Conservation (phyloP, 1,140 invertebrate genomes). For the Zaprionus lachaisei region DNA sequence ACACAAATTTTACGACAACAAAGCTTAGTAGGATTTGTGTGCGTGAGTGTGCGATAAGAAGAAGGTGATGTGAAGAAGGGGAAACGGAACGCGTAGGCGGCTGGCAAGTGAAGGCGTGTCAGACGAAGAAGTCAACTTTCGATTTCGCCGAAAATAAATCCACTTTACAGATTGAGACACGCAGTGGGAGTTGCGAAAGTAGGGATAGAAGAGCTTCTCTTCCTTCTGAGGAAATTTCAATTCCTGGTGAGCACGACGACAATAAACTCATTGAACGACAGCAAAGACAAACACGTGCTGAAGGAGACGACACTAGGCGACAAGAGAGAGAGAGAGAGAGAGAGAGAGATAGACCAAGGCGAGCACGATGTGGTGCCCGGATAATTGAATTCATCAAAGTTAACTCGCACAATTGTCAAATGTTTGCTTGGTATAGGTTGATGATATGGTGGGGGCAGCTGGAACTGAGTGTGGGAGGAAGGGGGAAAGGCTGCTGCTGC, state of each 20-base stretch:
- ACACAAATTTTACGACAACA: conserved; percentile 34
- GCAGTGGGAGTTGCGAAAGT: not conserved
- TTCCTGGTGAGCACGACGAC: conserved; percentile 67
- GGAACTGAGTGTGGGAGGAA: not conserved
- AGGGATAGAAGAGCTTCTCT: not conserved
- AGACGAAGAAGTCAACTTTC: conserved; percentile 72
- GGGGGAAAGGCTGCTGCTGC: not conserved
- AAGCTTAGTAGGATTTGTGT: conserved; percentile 26
- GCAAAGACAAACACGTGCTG: conserved; percentile 65
- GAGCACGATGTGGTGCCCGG: conserved; percentile 48
- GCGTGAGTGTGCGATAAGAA: not conserved
- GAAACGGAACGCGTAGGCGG: not conserved
- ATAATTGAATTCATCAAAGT: conserved; percentile 83
- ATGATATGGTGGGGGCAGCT: not conserved
- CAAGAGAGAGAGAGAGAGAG: conserved; percentile 20
- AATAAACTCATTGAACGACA: conserved; percentile 69
- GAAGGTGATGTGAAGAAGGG: conserved; percentile 1
- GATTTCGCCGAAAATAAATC: conserved; percentile 79
- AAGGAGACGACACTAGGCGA: conserved; percentile 28
- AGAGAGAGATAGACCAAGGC: conserved; percentile 24
- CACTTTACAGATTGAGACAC: conserved; percentile 73
- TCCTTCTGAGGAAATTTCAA: conserved; percentile 62
- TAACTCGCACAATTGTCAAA: conserved; percentile 79
- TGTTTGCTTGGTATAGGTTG: conserved; percentile 17
- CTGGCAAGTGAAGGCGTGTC: conserved; percentile 11